phyloP scores from a whole-genome alignment of 92 coral and sea anemone species.

The Epizoanthus rinbou region DNA sequence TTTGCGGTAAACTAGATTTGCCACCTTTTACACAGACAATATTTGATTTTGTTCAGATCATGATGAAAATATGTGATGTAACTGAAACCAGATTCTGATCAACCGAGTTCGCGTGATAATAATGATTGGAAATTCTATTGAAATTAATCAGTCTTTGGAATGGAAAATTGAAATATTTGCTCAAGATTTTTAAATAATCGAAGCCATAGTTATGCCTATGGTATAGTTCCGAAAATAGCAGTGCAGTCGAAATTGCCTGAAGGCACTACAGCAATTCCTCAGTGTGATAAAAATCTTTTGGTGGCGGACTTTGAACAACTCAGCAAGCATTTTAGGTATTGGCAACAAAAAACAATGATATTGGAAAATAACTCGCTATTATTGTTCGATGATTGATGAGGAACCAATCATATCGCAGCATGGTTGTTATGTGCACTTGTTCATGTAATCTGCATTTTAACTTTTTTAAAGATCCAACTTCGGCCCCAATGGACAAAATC shows the following conservation, averaged over 20 bases:
- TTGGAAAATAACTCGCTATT: neutral
- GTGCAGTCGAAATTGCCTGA: neutral
- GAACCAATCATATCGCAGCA: neutral
- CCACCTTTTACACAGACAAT: constrained; percentile 14
- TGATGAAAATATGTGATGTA: neutral
- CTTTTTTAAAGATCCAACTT: neutral
- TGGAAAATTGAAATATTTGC: constrained; percentile 11
- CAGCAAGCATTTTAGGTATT: neutral
- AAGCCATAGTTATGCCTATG: neutral
- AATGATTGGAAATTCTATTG: neutral
- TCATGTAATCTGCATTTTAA: neutral
- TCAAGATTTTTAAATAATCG: neutral
- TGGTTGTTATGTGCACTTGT: neutral
- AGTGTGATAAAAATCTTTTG: neutral
- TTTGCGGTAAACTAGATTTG: constrained; percentile 17
- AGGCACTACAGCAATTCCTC: constrained; percentile 8
- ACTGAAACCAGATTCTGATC: neutral
- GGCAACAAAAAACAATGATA: neutral
- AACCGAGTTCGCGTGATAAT: constrained; percentile 3
- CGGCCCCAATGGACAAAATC: neutral
- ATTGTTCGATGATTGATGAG: constrained; percentile 22
- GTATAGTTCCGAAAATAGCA: neutral
- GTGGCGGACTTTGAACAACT: neutral
- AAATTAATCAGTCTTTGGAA: neutral
- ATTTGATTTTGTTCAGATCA: neutral